Conservation (phyloP, 35 echinoderm and acorn worm species). For the Ptychodera flava region DNA sequence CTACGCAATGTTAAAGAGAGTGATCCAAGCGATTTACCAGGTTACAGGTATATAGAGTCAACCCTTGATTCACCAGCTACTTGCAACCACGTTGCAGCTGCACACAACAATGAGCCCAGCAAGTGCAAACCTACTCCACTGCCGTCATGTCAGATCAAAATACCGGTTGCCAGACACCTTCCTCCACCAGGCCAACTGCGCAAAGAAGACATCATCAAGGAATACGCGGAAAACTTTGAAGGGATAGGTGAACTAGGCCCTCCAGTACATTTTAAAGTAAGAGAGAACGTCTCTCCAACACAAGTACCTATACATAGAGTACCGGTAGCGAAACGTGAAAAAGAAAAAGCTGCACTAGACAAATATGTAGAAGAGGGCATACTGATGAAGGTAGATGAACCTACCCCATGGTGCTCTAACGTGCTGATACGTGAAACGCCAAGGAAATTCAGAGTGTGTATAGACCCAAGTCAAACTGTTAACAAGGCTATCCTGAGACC, state of each 20-base stretch:
- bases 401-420: no score
- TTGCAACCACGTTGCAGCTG: not conserved
- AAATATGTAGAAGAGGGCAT: no score
- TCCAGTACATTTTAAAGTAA: conserved; percentile 1
- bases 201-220: not conserved
- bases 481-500: no score
- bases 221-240: not conserved
- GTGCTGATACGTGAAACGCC: not conserved
- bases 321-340: no score
- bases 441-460: conserved; percentile 20
- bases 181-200: not conserved
- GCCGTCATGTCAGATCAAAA: not conserved
- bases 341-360: no score
- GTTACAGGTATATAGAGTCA: not conserved
- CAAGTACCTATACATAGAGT: not conserved
- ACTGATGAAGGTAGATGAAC: no score
- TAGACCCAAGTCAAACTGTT: conserved; percentile 33
- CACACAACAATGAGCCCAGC: not conserved
- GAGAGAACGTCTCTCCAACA: not conserved
- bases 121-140: not conserved
- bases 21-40: not conserved
- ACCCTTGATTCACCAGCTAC: not conserved
- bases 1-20: not conserved
- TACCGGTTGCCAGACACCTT: not conserved
- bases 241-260: not conserved